phyloP scores from a whole-genome alignment of 2,113 vertebrate genomes.

The Indicator indicator region DNA sequence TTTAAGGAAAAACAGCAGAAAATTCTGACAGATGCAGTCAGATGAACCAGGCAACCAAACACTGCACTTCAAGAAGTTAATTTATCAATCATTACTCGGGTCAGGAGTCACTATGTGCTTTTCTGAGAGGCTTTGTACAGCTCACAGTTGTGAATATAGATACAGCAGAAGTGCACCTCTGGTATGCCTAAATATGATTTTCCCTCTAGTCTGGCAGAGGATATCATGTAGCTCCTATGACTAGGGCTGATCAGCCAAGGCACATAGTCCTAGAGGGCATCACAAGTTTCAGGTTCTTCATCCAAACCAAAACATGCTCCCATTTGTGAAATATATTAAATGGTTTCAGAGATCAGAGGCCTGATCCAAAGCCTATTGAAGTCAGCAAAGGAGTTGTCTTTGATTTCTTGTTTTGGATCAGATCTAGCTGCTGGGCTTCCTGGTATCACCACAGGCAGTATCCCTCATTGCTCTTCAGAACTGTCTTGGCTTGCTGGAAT shows the following conservation, averaged over 20 bases:
- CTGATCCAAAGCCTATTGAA: not conserved
- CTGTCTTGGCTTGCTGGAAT: conserved; percentile 19
- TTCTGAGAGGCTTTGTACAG: not conserved
- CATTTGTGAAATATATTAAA: not conserved
- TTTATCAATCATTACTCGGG: not conserved
- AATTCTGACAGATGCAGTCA: not conserved
- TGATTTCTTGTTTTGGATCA: not conserved
- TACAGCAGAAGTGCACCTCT: not conserved
- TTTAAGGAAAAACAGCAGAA: not conserved
- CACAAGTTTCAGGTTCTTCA: not conserved
- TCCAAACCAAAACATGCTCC: not conserved
- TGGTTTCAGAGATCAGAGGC: not conserved
- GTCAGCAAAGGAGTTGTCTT: not conserved
- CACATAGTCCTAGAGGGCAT: not conserved
- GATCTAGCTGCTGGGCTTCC: not conserved
- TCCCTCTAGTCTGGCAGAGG: not conserved
- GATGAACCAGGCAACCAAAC: not conserved
- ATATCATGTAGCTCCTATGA: not conserved
- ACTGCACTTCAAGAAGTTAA: not conserved
- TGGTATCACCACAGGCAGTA: conserved; percentile 20
- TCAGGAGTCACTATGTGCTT: not conserved
- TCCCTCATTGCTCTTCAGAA: not conserved
- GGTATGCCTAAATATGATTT: not conserved
- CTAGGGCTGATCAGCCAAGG: not conserved
- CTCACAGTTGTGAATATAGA: not conserved